phyloP scores from a whole-genome alignment of 2,888 invertebrate species.

The Sphecodes monilicornis region DNA sequence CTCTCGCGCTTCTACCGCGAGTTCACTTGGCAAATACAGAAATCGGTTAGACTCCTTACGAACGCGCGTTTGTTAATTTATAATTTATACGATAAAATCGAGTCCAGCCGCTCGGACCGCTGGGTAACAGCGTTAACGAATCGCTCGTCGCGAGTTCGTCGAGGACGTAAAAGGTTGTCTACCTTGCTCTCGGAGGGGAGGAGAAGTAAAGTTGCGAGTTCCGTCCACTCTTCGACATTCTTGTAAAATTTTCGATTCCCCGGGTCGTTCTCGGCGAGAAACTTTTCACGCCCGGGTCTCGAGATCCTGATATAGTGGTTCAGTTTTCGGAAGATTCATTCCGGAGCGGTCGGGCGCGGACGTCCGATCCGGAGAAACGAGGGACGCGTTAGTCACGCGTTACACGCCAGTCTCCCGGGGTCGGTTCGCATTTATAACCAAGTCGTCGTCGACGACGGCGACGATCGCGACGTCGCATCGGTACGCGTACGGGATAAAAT shows the following conservation, averaged over 20 bases:
- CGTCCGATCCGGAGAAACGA: constrained; percentile 13
- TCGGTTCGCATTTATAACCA: constrained; percentile 49
- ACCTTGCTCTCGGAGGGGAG: neutral
- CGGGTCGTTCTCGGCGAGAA: neutral
- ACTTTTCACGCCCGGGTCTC: neutral
- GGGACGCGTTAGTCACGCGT: constrained; percentile 45
- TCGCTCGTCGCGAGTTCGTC: constrained; percentile 3
- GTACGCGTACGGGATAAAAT: constrained; percentile 37
- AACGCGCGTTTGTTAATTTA: neutral
- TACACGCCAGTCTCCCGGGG: constrained; percentile 21
- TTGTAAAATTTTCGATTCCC: neutral
- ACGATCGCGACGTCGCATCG: neutral
- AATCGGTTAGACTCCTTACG: neutral
- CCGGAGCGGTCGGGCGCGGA: neutral
- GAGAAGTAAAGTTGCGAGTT: neutral
- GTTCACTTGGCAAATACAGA: too few species aligned
- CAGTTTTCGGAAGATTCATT: constrained; percentile 7
- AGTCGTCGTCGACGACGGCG: neutral
- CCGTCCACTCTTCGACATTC: neutral
- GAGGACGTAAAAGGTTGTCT: neutral
- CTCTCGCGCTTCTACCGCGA: too few species aligned
- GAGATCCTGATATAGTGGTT: constrained; percentile 8
- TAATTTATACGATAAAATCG: neutral
- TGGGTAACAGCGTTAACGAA: neutral
- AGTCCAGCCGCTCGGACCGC: neutral